phyloP scores from a whole-genome alignment of 2,888 invertebrate species.

The Calameuta idolon region DNA sequence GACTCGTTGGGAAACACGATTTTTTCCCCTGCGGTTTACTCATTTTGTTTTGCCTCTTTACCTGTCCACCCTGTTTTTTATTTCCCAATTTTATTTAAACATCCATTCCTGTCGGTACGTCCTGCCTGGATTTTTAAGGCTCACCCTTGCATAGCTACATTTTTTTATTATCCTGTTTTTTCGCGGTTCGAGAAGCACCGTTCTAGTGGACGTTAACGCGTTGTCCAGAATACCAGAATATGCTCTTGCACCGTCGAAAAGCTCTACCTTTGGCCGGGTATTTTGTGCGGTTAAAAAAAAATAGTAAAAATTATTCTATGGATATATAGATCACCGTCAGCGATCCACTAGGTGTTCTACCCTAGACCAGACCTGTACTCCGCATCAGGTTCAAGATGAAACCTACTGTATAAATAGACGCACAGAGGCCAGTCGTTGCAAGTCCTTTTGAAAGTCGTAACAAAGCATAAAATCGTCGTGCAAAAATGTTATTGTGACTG shows the following conservation, averaged over 20 bases:
- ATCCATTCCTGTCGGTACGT: neutral
- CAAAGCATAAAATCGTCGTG: neutral
- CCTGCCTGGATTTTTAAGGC: neutral
- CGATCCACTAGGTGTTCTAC: neutral
- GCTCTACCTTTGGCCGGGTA: neutral
- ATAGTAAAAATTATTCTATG: neutral
- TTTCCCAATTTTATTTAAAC: neutral
- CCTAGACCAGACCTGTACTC: neutral
- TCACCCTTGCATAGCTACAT: neutral
- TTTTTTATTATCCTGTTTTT: neutral
- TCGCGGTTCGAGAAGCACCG: neutral
- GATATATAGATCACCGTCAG: neutral
- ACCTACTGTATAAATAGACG: neutral
- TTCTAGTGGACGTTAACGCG: neutral
- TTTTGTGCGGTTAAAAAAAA: neutral
- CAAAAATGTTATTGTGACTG: neutral
- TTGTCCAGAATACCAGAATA: neutral
- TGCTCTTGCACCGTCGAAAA: neutral
- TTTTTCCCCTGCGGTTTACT: neutral
- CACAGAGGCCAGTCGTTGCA: neutral
- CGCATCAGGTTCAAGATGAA: neutral
- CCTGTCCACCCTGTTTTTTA: neutral
- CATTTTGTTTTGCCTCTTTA: neutral
- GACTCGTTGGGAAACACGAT: neutral
- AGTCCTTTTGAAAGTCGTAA: neutral